Conservation (phyloP, 1,140 invertebrate genomes). For the Thereuonema tuberculata region DNA sequence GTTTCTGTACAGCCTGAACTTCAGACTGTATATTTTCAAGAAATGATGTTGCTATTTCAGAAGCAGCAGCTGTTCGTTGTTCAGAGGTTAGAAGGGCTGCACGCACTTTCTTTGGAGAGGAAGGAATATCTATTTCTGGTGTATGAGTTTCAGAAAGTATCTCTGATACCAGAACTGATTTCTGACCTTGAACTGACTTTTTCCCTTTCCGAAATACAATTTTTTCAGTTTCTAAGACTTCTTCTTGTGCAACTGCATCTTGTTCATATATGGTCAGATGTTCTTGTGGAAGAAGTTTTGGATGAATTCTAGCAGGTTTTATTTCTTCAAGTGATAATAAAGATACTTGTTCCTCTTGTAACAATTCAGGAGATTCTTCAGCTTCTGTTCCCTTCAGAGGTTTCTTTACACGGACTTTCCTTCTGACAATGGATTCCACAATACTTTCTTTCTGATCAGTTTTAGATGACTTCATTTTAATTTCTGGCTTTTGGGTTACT, state of each 20-base stretch:
- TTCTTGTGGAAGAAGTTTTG: constrained; percentile 39
- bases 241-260: constrained; percentile 1
- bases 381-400: not conserved
- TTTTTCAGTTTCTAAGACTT: not conserved
- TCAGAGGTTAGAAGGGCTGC: constrained; percentile 9
- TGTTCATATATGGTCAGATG: constrained; percentile 41
- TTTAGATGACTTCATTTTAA: not conserved
- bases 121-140: constrained; percentile 1
- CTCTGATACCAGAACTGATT: constrained; percentile 13
- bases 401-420: no score
- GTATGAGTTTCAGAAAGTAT: constrained; percentile 8
- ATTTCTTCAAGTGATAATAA: not conserved
- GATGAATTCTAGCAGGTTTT: not conserved
- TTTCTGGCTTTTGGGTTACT: constrained; percentile 9
- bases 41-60: constrained; percentile 15
- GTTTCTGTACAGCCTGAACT: constrained; percentile 8
- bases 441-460: not conserved
- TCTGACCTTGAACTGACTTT: not conserved
- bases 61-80: constrained; percentile 14
- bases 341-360: not conserved
- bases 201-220: not conserved
- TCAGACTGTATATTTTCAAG: constrained; percentile 11
- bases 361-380: not conserved
- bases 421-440: not conserved
- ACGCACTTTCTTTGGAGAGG: constrained; percentile 9